Conservation (phyloP, 2,888 invertebrate species). For the Coenonympha arcania region DNA sequence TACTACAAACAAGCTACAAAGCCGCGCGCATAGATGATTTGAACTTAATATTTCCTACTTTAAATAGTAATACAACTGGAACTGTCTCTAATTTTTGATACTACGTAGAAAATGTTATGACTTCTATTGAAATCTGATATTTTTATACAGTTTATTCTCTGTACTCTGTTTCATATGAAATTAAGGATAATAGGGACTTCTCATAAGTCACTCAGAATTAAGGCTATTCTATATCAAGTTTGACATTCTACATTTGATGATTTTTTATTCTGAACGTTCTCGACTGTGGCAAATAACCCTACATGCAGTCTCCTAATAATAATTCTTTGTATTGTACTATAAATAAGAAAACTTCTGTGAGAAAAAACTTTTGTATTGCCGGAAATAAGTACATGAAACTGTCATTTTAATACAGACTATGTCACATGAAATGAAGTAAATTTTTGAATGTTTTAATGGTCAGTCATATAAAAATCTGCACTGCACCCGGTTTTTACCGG, state of each 20-base stretch:
- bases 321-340: background rate
- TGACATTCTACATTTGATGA: too few species aligned
- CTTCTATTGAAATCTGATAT: constrained; percentile 19
- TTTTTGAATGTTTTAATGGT: constrained; percentile 11
- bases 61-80: background rate
- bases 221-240: too few species aligned
- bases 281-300: background rate
- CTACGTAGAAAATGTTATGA: background rate
- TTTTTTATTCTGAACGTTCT: too few species aligned
- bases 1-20: too few species aligned
- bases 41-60: too few species aligned
- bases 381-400: background rate
- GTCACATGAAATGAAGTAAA: background rate
- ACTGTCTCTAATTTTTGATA: constrained; percentile 21
- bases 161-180: constrained; percentile 6
- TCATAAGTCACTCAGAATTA: too few species aligned
- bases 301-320: background rate
- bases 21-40: too few species aligned
- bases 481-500: constrained; percentile 16
- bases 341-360: background rate
- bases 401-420: constrained; percentile 1
- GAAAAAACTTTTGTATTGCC: background rate
- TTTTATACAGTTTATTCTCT: constrained; percentile 20
- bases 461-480: constrained; percentile 20
- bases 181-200: background rate